Evolutionary conservation across 2,888 invertebrate genomes (phyloP).

Genomic region (Marasmarcha lunaedactyla): DNA sequence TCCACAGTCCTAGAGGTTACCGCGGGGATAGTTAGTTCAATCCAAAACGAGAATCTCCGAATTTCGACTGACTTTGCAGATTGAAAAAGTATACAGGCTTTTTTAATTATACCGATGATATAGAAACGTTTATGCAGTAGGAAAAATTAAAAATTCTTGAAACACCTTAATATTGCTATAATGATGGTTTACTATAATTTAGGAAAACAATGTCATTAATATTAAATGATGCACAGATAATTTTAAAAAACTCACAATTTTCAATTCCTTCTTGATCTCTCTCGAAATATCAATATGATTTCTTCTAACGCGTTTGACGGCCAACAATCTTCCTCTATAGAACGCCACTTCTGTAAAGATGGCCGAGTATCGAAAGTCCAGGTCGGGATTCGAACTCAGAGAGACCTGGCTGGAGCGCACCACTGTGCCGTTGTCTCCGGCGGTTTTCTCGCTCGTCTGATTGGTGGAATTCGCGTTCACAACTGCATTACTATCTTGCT

Average conservation of each 20-base stretch:
- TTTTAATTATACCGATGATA: no score
- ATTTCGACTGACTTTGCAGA: no score
- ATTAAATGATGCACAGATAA: no score
- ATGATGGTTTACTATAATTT: no score
- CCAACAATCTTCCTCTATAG: slow-evolving; percentile 88
- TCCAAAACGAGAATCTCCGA: no score
- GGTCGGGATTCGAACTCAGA: slow-evolving; percentile 90
- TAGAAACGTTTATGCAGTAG: no score
- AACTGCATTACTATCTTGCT: slow-evolving; percentile 72
- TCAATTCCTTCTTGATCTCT: slow-evolving; percentile 92
- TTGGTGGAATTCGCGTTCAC: slow-evolving; percentile 86
- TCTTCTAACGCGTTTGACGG: slow-evolving; percentile 87
- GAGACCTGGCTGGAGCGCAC: slow-evolving; percentile 91
- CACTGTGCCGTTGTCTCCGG: slow-evolving; percentile 9
- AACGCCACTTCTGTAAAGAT: slow-evolving; percentile 92
- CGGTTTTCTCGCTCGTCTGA: slow-evolving; percentile 28
- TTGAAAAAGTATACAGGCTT: no score
- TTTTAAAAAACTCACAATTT: slow-evolving; percentile 86
- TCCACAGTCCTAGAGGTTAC: no score
- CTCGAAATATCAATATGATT: slow-evolving; percentile 90
- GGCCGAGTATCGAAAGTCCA: slow-evolving; percentile 90
- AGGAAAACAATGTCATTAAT: no score
- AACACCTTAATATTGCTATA: no score
- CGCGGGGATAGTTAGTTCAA: no score
- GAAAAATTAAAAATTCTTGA: no score